These are phyloP conservation scores for Drosophila erecta DNA, from an alignment of 1,140 invertebrate genomes.

Conservation along the genomic window DNA sequence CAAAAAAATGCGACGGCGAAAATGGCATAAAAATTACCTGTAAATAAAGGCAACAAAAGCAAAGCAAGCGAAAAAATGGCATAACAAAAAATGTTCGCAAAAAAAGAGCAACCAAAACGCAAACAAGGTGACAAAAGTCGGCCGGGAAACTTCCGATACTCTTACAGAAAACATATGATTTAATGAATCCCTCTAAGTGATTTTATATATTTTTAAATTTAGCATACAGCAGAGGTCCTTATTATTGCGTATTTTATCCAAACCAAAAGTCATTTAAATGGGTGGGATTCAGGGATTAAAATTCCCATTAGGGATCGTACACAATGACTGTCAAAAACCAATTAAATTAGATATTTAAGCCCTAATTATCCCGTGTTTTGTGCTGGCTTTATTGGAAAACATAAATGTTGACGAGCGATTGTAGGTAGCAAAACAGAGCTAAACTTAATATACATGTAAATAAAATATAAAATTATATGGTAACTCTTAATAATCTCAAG, in stretches of 20 bases:
- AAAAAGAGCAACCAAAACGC: slow-evolving; percentile 12
- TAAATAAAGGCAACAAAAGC: slow-evolving; percentile 53
- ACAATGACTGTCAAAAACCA: background rate
- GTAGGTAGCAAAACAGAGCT: too few relatives aligned
- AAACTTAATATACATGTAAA: too few relatives aligned
- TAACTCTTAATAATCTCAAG: too few relatives aligned
- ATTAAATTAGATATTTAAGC: background rate
- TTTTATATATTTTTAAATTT: background rate
- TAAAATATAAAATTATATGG: too few relatives aligned
- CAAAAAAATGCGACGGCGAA: slow-evolving; percentile 6
- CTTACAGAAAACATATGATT: background rate
- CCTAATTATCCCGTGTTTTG: background rate
- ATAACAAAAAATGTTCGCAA: slow-evolving; percentile 4
- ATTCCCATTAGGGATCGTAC: background rate
- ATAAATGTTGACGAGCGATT: background rate
- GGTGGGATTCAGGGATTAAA: background rate
- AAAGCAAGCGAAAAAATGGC: slow-evolving; percentile 26
- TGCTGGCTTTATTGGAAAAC: background rate
- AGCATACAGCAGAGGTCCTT: too few relatives aligned
- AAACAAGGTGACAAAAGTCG: slow-evolving; percentile 13
- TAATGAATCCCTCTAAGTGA: background rate
- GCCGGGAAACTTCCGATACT: background rate
- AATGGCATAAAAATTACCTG: slow-evolving; percentile 57
- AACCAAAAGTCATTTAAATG: background rate
- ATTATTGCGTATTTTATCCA: background rate